Percentiles rank a stretch among this genome's conserved stretches.
phyloP scores from a whole-genome alignment of 1,140 invertebrate genomes.

The Aphelinus certus region DNA sequence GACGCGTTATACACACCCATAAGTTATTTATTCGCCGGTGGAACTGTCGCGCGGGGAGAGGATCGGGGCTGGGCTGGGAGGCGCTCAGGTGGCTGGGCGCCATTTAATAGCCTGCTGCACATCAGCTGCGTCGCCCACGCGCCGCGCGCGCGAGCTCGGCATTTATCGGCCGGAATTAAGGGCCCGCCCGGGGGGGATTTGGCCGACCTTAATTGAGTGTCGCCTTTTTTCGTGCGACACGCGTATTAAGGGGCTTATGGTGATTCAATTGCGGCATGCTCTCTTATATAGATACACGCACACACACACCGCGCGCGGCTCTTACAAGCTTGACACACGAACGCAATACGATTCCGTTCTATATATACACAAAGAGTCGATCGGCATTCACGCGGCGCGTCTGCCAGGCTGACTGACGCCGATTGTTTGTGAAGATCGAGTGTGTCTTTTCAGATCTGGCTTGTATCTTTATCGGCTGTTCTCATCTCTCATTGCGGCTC shows the following conservation, averaged over 20 bases:
- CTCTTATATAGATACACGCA: no score
- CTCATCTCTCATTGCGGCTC: no score
- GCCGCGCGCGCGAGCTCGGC: background rate
- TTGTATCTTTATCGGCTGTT: no score
- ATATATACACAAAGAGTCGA: no score
- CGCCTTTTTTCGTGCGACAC: background rate
- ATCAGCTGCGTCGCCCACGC: no score
- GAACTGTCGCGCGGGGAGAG: background rate
- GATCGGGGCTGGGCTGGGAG: background rate
- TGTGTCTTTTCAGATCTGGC: no score
- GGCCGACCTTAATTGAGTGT: constrained; percentile 29
- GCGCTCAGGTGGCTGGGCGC: background rate
- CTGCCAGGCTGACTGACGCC: no score
- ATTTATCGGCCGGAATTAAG: constrained; percentile 15
- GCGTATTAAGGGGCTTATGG: constrained; percentile 25
- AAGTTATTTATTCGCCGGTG: constrained; percentile 10
- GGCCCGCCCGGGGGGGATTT: background rate
- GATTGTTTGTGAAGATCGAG: no score
- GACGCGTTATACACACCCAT: background rate
- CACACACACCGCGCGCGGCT: no score
- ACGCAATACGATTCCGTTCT: no score
- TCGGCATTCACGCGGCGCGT: no score
- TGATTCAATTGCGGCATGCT: constrained; percentile 16
- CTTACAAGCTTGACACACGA: no score
- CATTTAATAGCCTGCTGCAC: constrained; percentile 3